Conservation (phyloP, 2,797 vertebrate genomes). For the Carcharodon carcharias region DNA sequence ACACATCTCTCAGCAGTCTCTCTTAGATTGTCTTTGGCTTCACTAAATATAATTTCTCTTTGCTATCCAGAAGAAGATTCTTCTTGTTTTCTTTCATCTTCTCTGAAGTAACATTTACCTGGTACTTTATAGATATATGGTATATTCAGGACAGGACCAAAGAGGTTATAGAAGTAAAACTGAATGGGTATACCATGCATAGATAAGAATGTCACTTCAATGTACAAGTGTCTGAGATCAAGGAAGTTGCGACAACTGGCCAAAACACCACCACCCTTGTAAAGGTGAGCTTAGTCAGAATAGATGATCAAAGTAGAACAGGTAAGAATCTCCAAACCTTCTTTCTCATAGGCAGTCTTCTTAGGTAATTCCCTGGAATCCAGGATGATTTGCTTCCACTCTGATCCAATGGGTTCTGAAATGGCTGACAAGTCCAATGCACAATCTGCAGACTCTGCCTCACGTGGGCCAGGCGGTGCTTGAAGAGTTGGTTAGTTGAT, state of each 20-base stretch:
- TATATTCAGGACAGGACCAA: background rate
- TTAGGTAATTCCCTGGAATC: no score
- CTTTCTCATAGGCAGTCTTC: no score
- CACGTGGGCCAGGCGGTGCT: no score
- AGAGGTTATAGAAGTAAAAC: background rate
- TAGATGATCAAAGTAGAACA: background rate
- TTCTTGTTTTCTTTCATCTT: background rate
- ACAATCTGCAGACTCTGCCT: no score
- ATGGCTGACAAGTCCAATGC: no score
- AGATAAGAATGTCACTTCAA: background rate
- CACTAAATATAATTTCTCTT: background rate
- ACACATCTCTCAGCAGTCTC: background rate
- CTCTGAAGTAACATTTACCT: background rate
- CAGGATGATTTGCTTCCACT: no score
- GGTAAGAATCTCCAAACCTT: background rate
- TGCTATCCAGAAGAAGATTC: background rate
- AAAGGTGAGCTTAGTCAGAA: background rate
- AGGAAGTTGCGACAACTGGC: background rate
- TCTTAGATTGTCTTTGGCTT: background rate
- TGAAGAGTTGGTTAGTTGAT: no score
- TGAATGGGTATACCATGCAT: background rate
- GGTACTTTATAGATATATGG: background rate
- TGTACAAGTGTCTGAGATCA: background rate
- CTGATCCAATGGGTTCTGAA: no score
- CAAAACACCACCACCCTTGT: background rate